Evolutionary conservation across 1,140 invertebrate genomes (phyloP).

Genomic region (Galleria mellonella): DNA sequence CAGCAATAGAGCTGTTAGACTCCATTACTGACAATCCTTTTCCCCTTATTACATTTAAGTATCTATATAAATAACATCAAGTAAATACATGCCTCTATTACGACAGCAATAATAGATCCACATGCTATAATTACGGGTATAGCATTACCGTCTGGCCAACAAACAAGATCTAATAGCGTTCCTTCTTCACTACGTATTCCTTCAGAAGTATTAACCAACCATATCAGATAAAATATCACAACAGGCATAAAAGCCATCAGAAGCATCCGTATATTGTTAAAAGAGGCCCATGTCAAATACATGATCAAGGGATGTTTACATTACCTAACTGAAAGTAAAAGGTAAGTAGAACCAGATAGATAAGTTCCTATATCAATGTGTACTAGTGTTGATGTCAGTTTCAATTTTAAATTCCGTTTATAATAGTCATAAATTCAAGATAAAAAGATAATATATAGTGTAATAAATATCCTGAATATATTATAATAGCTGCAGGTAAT

Average conservation of each 20-base stretch:
- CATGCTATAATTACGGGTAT: slow-evolving; percentile 50
- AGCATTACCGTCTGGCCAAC: slow-evolving; percentile 56
- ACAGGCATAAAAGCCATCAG: slow-evolving; percentile 63
- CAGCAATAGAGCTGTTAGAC: too few relatives aligned
- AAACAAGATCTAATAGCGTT: slow-evolving; percentile 47
- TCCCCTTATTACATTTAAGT: neutral
- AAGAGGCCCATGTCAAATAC: slow-evolving; percentile 54
- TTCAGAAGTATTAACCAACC: slow-evolving; percentile 64
- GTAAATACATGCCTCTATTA: slow-evolving; percentile 33
- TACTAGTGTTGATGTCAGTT: too few relatives aligned
- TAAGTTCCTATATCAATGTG: too few relatives aligned
- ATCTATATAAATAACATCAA: too few relatives aligned
- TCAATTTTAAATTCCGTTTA: too few relatives aligned
- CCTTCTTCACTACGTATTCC: slow-evolving; percentile 59
- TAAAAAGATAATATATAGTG: too few relatives aligned
- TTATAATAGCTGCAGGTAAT: too few relatives aligned
- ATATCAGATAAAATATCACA: slow-evolving; percentile 62
- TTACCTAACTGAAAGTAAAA: too few relatives aligned
- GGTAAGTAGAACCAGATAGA: too few relatives aligned
- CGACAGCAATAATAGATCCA: slow-evolving; percentile 40
- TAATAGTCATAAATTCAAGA: too few relatives aligned
- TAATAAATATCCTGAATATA: too few relatives aligned
- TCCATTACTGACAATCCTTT: too few relatives aligned
- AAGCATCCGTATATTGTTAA: slow-evolving; percentile 60
- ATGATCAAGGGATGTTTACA: slow-evolving; percentile 19